Conservation (phyloP, 2,888 invertebrate genomes). For the Nemotelus pantherinus region DNA sequence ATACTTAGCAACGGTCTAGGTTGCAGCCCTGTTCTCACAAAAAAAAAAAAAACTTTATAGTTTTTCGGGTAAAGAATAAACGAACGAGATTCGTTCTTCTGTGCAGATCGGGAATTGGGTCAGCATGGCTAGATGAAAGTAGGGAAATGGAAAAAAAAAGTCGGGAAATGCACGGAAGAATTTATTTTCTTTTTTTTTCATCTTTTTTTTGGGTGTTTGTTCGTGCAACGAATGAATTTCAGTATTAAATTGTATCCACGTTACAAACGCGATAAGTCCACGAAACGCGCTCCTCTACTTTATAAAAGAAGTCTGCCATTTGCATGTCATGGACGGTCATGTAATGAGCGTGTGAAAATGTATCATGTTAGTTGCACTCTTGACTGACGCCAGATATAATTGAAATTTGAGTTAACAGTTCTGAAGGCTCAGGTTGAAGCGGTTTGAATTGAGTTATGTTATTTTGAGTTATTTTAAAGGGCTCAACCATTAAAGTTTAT, state of each 20-base stretch:
- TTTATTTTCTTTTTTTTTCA: background rate
- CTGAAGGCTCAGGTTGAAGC: too few relatives aligned
- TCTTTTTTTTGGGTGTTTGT: background rate
- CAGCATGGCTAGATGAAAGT: background rate
- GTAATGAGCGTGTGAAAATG: too few relatives aligned
- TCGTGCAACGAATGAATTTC: constrained; percentile 21
- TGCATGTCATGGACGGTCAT: too few relatives aligned
- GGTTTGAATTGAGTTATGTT: too few relatives aligned
- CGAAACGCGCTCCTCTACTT: too few relatives aligned
- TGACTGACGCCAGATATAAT: too few relatives aligned
- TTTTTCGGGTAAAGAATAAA: background rate
- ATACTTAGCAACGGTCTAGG: constrained; percentile 24
- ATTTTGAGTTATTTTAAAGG: too few relatives aligned
- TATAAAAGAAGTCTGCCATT: too few relatives aligned
- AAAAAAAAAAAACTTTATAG: background rate
- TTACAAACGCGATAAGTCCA: background rate
- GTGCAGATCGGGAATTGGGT: background rate
- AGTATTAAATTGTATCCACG: background rate
- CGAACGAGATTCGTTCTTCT: background rate
- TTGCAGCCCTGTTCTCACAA: background rate
- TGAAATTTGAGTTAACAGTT: too few relatives aligned
- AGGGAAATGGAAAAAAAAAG: background rate
- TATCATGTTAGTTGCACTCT: too few relatives aligned
- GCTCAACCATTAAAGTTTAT: too few relatives aligned
- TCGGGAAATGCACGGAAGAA: constrained; percentile 3